A percentile compares a stretch with the other conserved stretches of the same genome.
Evolutionary conservation across 1,140 invertebrate species (phyloP).

Genomic region (Gonatopus flavifemur): DNA sequence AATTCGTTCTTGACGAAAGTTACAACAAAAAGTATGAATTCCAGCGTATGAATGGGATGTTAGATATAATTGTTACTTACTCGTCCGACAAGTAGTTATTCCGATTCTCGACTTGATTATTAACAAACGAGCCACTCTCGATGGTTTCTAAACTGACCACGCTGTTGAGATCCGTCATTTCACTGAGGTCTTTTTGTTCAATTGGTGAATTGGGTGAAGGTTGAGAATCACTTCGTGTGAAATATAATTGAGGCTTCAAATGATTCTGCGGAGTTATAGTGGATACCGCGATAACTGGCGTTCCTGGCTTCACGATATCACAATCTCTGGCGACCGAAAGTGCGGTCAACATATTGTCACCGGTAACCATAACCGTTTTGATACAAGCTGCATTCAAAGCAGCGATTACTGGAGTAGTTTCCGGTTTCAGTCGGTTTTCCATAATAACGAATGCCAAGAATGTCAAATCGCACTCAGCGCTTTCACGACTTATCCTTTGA

Average conservation of each 20-base stretch:
- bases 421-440: slow-evolving; percentile 87
- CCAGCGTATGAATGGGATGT: background rate
- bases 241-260: slow-evolving; percentile 51
- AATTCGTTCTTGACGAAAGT: too few relatives aligned
- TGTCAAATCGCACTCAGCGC: slow-evolving; percentile 77
- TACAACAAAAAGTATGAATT: too few relatives aligned
- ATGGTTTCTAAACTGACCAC: slow-evolving; percentile 65
- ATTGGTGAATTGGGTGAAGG: slow-evolving; percentile 49
- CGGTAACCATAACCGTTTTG: slow-evolving; percentile 90
- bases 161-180: slow-evolving; percentile 58
- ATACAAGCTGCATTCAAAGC: slow-evolving; percentile 80
- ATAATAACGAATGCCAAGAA: slow-evolving; percentile 87
- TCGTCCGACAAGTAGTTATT: slow-evolving; percentile 51
- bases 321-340: slow-evolving; percentile 90
- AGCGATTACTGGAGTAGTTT: slow-evolving; percentile 76
- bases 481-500: slow-evolving; percentile 62
- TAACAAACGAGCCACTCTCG: slow-evolving; percentile 54
- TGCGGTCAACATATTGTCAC: slow-evolving; percentile 92
- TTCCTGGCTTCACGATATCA: slow-evolving; percentile 75
- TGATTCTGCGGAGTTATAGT: slow-evolving; percentile 50
- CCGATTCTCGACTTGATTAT: slow-evolving; percentile 36
- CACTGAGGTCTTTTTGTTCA: slow-evolving; percentile 43
- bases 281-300: slow-evolving; percentile 76
- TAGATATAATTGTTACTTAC: slow-evolving; percentile 34
- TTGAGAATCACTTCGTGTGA: slow-evolving; percentile 52